These are phyloP conservation scores for Phyllostomus discolor DNA, from an alignment of 2,113 vertebrate species.

Conservation along the genomic window DNA sequence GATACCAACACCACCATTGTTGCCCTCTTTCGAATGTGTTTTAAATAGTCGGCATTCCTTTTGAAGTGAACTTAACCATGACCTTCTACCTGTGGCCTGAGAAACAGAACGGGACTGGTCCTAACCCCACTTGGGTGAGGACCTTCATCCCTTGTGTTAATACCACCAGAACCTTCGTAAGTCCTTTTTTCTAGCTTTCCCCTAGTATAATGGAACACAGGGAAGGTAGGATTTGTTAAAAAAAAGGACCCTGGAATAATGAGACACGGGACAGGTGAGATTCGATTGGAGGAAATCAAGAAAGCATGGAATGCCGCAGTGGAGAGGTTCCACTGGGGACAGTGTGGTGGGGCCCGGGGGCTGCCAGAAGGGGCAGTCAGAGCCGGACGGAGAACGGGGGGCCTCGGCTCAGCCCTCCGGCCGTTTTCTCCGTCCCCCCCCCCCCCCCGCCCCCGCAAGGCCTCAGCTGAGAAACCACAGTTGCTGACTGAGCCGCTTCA, in stretches of 20 bases:
- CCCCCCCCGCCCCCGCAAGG: neutral
- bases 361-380: neutral
- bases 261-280: neutral
- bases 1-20: neutral
- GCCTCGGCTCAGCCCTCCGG: rapidly evolving
- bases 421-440: neutral
- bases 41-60: neutral
- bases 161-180: neutral
- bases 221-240: neutral
- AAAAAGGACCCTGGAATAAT: neutral
- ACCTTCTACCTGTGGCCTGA: neutral
- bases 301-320: neutral
- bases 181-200: neutral
- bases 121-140: neutral
- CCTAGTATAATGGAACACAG: neutral
- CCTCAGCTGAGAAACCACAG: neutral
- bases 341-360: neutral
- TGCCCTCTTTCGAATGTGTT: neutral
- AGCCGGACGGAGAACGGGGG: neutral
- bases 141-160: neutral
- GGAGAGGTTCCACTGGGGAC: neutral
- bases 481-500: neutral
- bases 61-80: neutral
- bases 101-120: neutral
- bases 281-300: neutral